These are phyloP conservation scores for Triplophysa rosa DNA, from an alignment of 2,113 vertebrate genomes.

Conservation along the genomic window DNA sequence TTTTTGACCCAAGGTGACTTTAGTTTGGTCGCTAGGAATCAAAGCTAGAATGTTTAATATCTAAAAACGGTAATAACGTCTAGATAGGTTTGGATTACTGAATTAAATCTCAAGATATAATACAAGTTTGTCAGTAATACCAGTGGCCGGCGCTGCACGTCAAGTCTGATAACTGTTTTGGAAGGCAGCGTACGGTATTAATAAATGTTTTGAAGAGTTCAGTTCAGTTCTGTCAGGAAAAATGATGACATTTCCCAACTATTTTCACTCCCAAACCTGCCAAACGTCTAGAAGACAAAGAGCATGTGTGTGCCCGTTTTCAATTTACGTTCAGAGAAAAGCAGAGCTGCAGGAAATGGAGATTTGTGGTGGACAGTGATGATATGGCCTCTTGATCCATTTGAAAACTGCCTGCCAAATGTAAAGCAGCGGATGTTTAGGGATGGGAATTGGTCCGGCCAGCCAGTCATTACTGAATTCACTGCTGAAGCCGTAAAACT, in stretches of 20 bases:
- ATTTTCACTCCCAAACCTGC: constrained; percentile 32
- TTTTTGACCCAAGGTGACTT: too few relatives aligned
- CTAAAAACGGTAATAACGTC: too few relatives aligned
- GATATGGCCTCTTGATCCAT: constrained; percentile 28
- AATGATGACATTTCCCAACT: constrained; percentile 4
- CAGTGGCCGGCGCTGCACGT: constrained; percentile 5
- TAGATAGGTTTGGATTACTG: background rate
- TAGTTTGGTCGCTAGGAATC: too few relatives aligned
- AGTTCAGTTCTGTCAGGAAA: constrained; percentile 17
- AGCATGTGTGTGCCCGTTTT: background rate
- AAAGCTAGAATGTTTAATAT: too few relatives aligned
- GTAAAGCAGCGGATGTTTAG: constrained; percentile 27
- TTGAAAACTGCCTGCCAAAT: constrained; percentile 32
- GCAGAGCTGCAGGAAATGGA: constrained; percentile 1
- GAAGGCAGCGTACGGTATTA: background rate
- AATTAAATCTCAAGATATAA: constrained; percentile 19
- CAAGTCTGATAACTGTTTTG: constrained; percentile 22
- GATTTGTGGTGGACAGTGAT: constrained; percentile 39
- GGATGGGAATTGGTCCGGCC: constrained; percentile 22
- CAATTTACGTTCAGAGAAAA: constrained; percentile 29
- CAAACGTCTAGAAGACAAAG: constrained; percentile 31
- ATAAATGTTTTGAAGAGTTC: constrained; percentile 24
- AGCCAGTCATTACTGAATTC: constrained; percentile 26
- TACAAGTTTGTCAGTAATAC: constrained; percentile 5
- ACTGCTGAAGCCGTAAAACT: constrained; percentile 20